phyloP scores from a whole-genome alignment of 2,113 vertebrate species.

The Prunella himalayana region DNA sequence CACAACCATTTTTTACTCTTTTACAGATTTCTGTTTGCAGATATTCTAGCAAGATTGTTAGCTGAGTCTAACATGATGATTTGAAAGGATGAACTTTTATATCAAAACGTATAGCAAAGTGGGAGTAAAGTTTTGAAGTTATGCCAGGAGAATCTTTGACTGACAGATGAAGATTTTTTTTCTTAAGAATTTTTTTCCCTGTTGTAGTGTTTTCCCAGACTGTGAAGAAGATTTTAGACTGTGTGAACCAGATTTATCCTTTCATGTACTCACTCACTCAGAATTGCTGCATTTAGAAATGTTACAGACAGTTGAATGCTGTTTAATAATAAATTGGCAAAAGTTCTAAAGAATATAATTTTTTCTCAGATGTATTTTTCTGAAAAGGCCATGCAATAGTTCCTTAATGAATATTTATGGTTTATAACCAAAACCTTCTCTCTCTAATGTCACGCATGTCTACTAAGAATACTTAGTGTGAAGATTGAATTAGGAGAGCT shows the following conservation, averaged over 20 bases:
- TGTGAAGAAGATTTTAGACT: slow-evolving; percentile 21
- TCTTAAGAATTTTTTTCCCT: not conserved
- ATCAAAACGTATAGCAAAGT: slow-evolving; percentile 36
- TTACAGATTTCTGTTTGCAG: slow-evolving; percentile 17
- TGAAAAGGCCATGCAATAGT: not conserved
- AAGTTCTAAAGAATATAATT: not conserved
- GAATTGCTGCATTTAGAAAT: slow-evolving; percentile 28
- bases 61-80: slow-evolving; percentile 42
- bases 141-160: slow-evolving; percentile 41
- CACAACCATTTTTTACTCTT: not conserved
- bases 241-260: slow-evolving; percentile 36
- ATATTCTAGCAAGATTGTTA: slow-evolving; percentile 8
- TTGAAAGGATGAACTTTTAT: slow-evolving; percentile 45
- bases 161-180: slow-evolving; percentile 29
- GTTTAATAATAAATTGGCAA: slow-evolving; percentile 11
- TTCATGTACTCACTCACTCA: slow-evolving; percentile 12
- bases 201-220: slow-evolving; percentile 41
- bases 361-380: slow-evolving; percentile 1
- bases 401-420: slow-evolving; percentile 6
- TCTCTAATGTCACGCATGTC: not conserved
- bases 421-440: not conserved
- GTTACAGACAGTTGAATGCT: not conserved
- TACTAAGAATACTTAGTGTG: not conserved
- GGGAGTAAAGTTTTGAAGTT: slow-evolving; percentile 48
- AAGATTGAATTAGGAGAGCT: slow-evolving; percentile 1